Evolutionary conservation across 2,888 invertebrate genomes (phyloP).

Genomic region (Sicus ferrugineus): DNA sequence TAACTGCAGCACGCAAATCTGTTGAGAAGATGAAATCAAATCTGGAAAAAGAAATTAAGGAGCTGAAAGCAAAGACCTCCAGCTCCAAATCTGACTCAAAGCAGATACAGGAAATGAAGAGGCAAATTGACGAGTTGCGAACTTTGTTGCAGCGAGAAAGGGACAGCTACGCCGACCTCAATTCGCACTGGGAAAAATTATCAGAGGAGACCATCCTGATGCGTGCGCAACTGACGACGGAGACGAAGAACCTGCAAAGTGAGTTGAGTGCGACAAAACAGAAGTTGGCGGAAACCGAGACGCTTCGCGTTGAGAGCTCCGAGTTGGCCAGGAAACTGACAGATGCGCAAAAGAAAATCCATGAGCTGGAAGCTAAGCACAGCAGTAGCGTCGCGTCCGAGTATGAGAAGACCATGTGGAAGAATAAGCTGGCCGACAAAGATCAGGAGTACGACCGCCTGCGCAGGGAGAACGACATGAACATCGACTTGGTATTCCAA

Average conservation of each 20-base stretch:
- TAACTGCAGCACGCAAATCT: slow-evolving; percentile 70
- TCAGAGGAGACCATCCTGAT: slow-evolving; percentile 86
- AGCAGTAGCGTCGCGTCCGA: slow-evolving; percentile 59
- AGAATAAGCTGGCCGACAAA: slow-evolving; percentile 76
- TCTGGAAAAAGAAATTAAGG: slow-evolving; percentile 79
- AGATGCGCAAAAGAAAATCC: slow-evolving; percentile 57
- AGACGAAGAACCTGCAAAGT: slow-evolving; percentile 79
- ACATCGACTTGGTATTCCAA: slow-evolving; percentile 77
- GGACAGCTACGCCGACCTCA: slow-evolving; percentile 81
- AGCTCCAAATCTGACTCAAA: slow-evolving; percentile 69
- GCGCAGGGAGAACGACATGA: slow-evolving; percentile 73
- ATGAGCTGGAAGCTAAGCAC: slow-evolving; percentile 57
- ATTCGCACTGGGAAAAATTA: slow-evolving; percentile 81
- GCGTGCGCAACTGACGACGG: slow-evolving; percentile 81
- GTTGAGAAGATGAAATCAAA: slow-evolving; percentile 73
- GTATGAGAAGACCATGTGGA: slow-evolving; percentile 74
- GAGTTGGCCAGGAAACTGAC: slow-evolving; percentile 56
- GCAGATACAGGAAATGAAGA: slow-evolving; percentile 71
- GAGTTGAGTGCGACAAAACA: slow-evolving; percentile 55
- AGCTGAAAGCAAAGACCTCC: slow-evolving; percentile 73
- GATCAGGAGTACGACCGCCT: slow-evolving; percentile 76
- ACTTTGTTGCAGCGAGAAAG: slow-evolving; percentile 73
- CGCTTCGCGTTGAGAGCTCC: slow-evolving; percentile 56
- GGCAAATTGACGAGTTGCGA: slow-evolving; percentile 71
- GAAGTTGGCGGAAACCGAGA: slow-evolving; percentile 56